These are phyloP conservation scores for Prionchulus punctatus DNA, from an alignment of 2,888 invertebrate species.

Conservation along the genomic window DNA sequence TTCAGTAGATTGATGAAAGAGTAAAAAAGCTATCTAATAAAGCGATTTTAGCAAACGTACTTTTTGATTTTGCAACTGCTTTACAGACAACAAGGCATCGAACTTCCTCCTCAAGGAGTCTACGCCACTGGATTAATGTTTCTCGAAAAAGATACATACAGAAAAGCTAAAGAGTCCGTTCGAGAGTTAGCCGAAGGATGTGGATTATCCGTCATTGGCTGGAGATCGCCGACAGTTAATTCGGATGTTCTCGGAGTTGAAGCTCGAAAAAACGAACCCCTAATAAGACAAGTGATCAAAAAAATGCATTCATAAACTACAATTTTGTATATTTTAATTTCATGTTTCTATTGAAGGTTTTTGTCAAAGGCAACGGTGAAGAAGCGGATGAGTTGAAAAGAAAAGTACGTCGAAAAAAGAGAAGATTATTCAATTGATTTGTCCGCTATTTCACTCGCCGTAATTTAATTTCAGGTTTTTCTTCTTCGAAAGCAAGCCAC, in stretches of 20 bases:
- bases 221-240: slow-evolving; percentile 83
- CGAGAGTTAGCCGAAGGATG: slow-evolving; percentile 59
- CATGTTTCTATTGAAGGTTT: slow-evolving; percentile 31
- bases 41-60: neutral
- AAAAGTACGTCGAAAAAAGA: slow-evolving; percentile 43
- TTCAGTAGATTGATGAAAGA: slow-evolving; percentile 61
- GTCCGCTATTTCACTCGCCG: neutral
- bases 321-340: too few species aligned
- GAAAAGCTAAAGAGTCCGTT: slow-evolving; percentile 61
- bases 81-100: slow-evolving; percentile 57
- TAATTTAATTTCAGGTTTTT: slow-evolving; percentile 48
- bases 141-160: slow-evolving; percentile 45
- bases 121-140: slow-evolving; percentile 95
- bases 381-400: slow-evolving; percentile 47
- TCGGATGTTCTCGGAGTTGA: slow-evolving; percentile 69
- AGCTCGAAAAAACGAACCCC: slow-evolving; percentile 81
- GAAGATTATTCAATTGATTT: neutral
- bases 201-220: slow-evolving; percentile 64
- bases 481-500: slow-evolving; percentile 79
- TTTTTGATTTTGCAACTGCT: slow-evolving; percentile 11
- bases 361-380: slow-evolving; percentile 46
- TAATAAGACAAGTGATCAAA: slow-evolving; percentile 66
- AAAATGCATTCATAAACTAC: too few species aligned
- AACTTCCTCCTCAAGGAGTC: slow-evolving; percentile 64
- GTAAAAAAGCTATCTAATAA: slow-evolving; percentile 45